Percentiles rank a stretch among this genome's conserved stretches.
Evolutionary conservation across 2,797 vertebrate genomes (phyloP).

Genomic region (Microctenopoma lineatum): DNA sequence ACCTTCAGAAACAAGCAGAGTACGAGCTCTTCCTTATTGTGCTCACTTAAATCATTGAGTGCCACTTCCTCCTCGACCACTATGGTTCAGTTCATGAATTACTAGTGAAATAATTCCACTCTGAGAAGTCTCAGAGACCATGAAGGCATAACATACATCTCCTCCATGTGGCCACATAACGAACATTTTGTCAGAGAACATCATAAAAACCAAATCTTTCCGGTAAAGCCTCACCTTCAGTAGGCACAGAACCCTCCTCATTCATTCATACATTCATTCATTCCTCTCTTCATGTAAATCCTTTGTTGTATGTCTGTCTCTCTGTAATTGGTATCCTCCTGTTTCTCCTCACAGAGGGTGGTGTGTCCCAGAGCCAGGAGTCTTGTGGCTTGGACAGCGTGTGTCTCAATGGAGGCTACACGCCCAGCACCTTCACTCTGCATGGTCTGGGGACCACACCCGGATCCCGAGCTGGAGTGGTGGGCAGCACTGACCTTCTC

Average conservation of each 20-base stretch:
- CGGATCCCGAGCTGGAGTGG: conserved; percentile 79
- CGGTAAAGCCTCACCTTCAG: conserved; percentile 38
- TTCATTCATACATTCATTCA: conserved; percentile 59
- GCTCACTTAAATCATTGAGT: conserved; percentile 70
- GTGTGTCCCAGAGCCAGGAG: conserved; percentile 87
- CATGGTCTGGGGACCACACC: conserved; percentile 86
- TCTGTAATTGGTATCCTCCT: conserved; percentile 24
- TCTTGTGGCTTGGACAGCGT: conserved; percentile 92
- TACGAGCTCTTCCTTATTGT: conserved; percentile 80
- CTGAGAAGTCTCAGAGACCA: conserved; percentile 52
- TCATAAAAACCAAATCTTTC: conserved; percentile 14
- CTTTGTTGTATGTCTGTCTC: neutral
- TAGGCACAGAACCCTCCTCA: conserved; percentile 53
- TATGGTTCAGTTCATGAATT: conserved; percentile 52
- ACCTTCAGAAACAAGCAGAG: conserved; percentile 90
- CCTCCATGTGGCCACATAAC: conserved; percentile 51
- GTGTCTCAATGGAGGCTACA: conserved; percentile 95
- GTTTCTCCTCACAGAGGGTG: conserved; percentile 83
- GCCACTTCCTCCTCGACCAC: conserved; percentile 53
- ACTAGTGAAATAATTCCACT: conserved; percentile 38
- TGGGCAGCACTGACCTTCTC: conserved; percentile 87
- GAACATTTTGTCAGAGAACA: conserved; percentile 60
- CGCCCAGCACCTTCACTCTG: conserved; percentile 93
- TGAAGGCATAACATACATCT: conserved; percentile 61
- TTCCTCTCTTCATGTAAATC: conserved; percentile 3